A percentile compares a stretch with the other conserved stretches of the same genome.
phyloP scores from a whole-genome alignment of 2,113 vertebrate genomes.

The Bombycilla garrulus region DNA sequence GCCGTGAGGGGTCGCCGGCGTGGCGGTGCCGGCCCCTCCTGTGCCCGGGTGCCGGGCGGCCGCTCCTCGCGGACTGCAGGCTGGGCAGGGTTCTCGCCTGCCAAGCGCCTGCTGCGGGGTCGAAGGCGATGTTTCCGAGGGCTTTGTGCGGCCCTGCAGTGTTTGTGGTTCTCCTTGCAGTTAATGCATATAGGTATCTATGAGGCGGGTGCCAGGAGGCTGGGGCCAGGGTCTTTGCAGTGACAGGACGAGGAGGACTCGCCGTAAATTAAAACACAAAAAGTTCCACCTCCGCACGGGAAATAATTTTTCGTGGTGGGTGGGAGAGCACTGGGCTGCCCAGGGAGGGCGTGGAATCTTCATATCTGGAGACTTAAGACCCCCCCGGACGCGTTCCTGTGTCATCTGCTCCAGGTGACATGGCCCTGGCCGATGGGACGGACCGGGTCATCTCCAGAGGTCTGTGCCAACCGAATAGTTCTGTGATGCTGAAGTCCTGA shows the following conservation, averaged over 20 bases:
- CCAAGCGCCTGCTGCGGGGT: rapidly evolving
- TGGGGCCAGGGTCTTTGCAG: neutral
- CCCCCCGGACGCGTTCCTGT: neutral
- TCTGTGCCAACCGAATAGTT: rapidly evolving
- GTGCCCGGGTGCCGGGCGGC: rapidly evolving
- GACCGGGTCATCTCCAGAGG: neutral
- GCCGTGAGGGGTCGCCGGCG: rapidly evolving
- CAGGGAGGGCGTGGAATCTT: too few relatives aligned
- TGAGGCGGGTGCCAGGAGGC: neutral
- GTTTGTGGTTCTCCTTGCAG: neutral
- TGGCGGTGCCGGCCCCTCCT: rapidly evolving
- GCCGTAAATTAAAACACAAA: neutral
- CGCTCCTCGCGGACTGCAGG: rapidly evolving
- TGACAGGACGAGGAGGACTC: neutral
- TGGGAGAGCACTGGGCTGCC: neutral
- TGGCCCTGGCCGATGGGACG: neutral
- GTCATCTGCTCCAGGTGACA: neutral
- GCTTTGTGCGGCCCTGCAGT: rapidly evolving
- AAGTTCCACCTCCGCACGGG: neutral
- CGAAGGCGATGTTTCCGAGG: too few relatives aligned
- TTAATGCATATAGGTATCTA: rapidly evolving
- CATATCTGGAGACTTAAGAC: neutral
- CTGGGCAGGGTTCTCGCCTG: rapidly evolving
- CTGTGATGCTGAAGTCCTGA: too few relatives aligned
- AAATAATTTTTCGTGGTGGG: neutral